A percentile compares a stretch with the other conserved stretches of the same genome.
Evolutionary conservation across 1,140 invertebrate species (phyloP).

Genomic region (Cotesia glomerata): DNA sequence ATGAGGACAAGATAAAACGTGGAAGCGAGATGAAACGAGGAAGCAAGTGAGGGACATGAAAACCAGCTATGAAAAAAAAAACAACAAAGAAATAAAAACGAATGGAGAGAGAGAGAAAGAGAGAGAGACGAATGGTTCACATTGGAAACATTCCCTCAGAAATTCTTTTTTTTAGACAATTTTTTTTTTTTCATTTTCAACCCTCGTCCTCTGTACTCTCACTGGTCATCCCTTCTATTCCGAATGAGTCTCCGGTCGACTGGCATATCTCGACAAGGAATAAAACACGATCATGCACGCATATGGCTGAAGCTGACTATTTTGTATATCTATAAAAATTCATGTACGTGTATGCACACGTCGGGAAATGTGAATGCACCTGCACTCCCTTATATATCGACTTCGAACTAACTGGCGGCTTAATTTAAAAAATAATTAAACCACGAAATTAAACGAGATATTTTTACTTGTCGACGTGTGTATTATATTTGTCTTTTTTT

Average conservation of each 20-base stretch:
- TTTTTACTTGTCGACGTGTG: slow-evolving; percentile 26
- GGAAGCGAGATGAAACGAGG: slow-evolving; percentile 16
- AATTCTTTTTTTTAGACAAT: slow-evolving; percentile 28
- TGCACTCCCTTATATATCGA: neutral
- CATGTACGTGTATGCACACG: neutral
- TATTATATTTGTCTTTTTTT: slow-evolving; percentile 23
- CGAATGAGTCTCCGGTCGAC: slow-evolving; percentile 21
- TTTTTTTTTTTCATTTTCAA: slow-evolving; percentile 6
- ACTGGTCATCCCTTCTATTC: slow-evolving; percentile 25
- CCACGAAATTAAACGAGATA: slow-evolving; percentile 51
- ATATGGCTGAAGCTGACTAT: neutral
- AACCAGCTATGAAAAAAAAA: slow-evolving; percentile 2
- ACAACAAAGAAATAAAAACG: neutral
- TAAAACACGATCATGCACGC: slow-evolving; percentile 40
- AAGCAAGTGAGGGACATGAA: slow-evolving; percentile 22
- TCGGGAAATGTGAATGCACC: neutral
- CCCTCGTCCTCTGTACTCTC: neutral
- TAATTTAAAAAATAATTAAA: slow-evolving; percentile 60
- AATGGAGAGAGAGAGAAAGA: slow-evolving; percentile 18
- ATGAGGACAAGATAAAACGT: too few species aligned
- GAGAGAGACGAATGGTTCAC: slow-evolving; percentile 40
- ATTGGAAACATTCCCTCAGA: slow-evolving; percentile 40
- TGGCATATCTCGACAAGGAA: slow-evolving; percentile 48
- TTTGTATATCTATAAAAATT: neutral
- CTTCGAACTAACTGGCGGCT: slow-evolving; percentile 32